A percentile compares a stretch with the other conserved stretches of the same genome.
Evolutionary conservation across 2,888 invertebrate species (phyloP).

Genomic region (Drepanosiphum platanoidis): DNA sequence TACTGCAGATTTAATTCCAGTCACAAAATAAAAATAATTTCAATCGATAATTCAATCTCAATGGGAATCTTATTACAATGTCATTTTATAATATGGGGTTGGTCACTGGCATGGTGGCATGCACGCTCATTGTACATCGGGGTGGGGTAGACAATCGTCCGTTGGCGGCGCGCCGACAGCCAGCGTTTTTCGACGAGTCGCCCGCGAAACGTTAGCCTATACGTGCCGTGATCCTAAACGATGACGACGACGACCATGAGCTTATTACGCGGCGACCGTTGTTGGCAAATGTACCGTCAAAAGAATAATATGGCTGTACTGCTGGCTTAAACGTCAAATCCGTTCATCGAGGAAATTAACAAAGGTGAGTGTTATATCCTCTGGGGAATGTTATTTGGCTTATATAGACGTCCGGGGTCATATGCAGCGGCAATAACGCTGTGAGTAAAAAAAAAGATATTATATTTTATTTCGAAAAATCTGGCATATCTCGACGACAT

Average conservation of each 20-base stretch:
- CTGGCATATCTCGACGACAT: no score
- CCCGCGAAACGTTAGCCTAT: conserved; percentile 54
- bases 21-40: no score
- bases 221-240: conserved; percentile 30
- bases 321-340: not conserved
- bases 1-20: no score
- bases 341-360: not conserved
- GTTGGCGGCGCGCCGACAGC: conserved; percentile 49
- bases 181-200: conserved; percentile 44
- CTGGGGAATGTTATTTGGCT: not conserved
- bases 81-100: not conserved
- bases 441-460: not conserved
- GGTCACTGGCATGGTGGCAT: not conserved
- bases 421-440: not conserved
- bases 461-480: no score
- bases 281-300: not conserved
- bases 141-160: conserved; percentile 44
- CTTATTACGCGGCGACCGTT: conserved; percentile 10
- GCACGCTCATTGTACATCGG: not conserved
- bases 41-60: not conserved
- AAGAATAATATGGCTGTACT: not conserved
- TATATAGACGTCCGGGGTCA: not conserved
- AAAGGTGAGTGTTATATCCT: conserved; percentile 17
- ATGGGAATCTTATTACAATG: not conserved
- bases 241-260: conserved; percentile 17